Percentiles rank a stretch among this genome's conserved stretches.
These are phyloP conservation scores for Volucella inanis DNA, from an alignment of 2,888 invertebrate species.

Conservation along the genomic window DNA sequence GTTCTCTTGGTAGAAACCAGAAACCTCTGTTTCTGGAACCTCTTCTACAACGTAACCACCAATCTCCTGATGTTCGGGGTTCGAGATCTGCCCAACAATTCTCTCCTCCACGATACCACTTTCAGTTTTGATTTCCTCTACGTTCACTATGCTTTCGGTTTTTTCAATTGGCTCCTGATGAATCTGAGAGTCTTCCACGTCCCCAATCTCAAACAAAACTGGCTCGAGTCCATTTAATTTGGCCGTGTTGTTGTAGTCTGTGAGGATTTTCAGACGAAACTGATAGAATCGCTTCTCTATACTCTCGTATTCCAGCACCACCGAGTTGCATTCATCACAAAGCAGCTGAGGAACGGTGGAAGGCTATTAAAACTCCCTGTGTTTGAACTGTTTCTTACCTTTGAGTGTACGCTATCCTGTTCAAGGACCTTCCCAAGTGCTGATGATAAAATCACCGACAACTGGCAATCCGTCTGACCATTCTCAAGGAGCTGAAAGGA, in stretches of 20 bases:
- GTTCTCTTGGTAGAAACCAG: slow-evolving; percentile 26
- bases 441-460: slow-evolving; percentile 71
- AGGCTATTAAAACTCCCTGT: background rate
- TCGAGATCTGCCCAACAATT: slow-evolving; percentile 40
- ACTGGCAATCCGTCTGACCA: slow-evolving; percentile 57
- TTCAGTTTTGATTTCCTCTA: slow-evolving; percentile 28
- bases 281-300: slow-evolving; percentile 84
- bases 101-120: background rate
- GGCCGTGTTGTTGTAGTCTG: slow-evolving; percentile 84
- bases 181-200: slow-evolving; percentile 36
- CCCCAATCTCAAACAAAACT: slow-evolving; percentile 59
- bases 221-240: slow-evolving; percentile 78
- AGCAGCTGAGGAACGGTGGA: slow-evolving; percentile 78
- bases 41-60: slow-evolving; percentile 40
- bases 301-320: slow-evolving; percentile 86
- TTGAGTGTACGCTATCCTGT: slow-evolving; percentile 84
- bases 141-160: background rate
- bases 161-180: background rate
- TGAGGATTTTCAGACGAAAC: slow-evolving; percentile 84
- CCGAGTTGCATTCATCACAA: slow-evolving; percentile 88
- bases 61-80: slow-evolving; percentile 31
- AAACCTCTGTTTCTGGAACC: slow-evolving; percentile 3
- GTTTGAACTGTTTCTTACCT: slow-evolving; percentile 77
- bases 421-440: slow-evolving; percentile 80
- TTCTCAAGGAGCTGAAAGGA: slow-evolving; percentile 49